A percentile compares a stretch with the other conserved stretches of the same genome.
Conservation (phyloP, 1,140 invertebrate species). For the Grapholita molesta region DNA sequence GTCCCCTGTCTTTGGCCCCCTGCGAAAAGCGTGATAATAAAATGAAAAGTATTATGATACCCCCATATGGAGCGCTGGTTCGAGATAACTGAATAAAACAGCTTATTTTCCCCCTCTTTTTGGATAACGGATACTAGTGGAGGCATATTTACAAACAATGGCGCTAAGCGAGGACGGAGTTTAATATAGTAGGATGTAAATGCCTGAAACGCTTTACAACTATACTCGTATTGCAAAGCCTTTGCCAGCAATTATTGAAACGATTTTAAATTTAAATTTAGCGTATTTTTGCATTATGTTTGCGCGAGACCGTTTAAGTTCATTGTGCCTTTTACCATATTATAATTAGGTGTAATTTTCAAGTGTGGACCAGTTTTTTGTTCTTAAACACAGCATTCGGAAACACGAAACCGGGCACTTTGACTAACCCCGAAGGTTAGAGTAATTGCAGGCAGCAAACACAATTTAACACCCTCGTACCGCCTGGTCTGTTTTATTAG, state of each 20-base stretch:
- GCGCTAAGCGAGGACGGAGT: not conserved
- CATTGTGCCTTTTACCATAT: conserved; percentile 1
- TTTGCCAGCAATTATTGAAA: not conserved
- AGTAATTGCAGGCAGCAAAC: not conserved
- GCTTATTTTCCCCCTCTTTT: conserved; percentile 54
- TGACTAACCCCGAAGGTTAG: conserved; percentile 5
- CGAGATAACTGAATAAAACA: conserved; percentile 56
- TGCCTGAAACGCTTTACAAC: not conserved
- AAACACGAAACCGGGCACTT: not conserved
- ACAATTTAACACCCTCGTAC: not conserved
- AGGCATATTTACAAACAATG: conserved; percentile 1
- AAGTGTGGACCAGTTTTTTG: not conserved
- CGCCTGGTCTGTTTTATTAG: not conserved
- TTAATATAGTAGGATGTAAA: conserved; percentile 33
- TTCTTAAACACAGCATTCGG: not conserved
- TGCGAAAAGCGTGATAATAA: conserved; percentile 49
- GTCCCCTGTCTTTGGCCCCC: conserved; percentile 47
- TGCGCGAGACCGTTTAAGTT: conserved; percentile 1
- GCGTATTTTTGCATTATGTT: not conserved
- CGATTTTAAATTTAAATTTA: not conserved
- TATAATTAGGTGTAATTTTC: conserved; percentile 4
- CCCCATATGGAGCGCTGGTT: conserved; percentile 52
- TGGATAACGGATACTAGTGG: conserved; percentile 25
- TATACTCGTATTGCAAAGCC: conserved; percentile 4
- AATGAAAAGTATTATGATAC: conserved; percentile 67